Base-by-base conservation (phyloP, 2,113 vertebrate species). In the Origma solitaria region DNA sequence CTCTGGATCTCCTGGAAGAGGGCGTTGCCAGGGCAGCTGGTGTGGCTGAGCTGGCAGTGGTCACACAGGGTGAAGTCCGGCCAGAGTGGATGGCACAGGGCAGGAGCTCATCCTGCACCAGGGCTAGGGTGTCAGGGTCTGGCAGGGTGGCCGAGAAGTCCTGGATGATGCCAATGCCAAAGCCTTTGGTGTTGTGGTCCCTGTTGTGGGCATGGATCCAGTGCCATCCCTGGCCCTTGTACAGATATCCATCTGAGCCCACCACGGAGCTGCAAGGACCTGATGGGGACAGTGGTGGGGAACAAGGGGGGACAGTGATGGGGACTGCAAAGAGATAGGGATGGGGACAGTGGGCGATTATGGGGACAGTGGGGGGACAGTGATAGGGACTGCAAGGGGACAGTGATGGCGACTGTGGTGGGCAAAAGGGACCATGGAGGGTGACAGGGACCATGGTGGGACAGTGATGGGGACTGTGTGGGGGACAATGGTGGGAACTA, bases 161-260 rank as follows among this genome's bases (percentile, higher is more conserved):
- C 8, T 98, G 98, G 7, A 99, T 98, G 69, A 99, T 98, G 68
- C 98, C 94, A 42, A 99, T 97, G 0, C 99, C 98, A 3, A 97
- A 99, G 44, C 98, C 98, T 5, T 60, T 71, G 66, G 96, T 94
- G 96, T 99, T 99, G 96, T 99, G 92, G 25, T 98, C 98, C 2
- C 60, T 87, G 27, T 99, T 99, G 97, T 99, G 99, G 37, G 99
- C 98, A 1, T 99, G 98, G 5, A 92, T 96, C 98, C 97, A 97
- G 54, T 89, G 61, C 99, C 99, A 99, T 16, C 99, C 98, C 1
- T 98, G 97, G 3, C 99, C 98, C 92, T 98, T 97, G 33, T 99
- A 99, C 51, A 99, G 71, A 88, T 98, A 97, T 20, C 99, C 98
- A 0, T 99, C 99, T 0, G 98, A 98, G 10, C 99, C 99, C 13